These are phyloP conservation scores for Sthenelais limicola DNA, from an alignment of 2,888 invertebrate species.

Conservation along the genomic window DNA sequence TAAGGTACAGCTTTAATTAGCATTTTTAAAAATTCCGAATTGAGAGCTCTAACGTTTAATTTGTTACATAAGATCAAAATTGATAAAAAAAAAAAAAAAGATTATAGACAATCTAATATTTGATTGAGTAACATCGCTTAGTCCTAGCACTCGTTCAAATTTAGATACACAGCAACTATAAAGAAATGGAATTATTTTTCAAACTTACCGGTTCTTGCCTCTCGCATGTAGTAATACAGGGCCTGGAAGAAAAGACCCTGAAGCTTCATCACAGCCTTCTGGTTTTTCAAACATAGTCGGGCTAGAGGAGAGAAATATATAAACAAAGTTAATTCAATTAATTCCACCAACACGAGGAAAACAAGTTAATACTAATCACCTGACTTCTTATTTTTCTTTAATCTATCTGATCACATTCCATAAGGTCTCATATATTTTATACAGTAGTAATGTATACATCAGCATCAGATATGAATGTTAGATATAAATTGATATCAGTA, in stretches of 20 bases:
- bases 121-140: no score
- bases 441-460: no score
- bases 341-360: not conserved
- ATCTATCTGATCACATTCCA: no score
- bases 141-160: no score
- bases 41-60: no score
- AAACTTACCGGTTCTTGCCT: slow-evolving; percentile 57
- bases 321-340: not conserved
- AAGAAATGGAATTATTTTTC: not conserved
- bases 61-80: no score
- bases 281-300: slow-evolving; percentile 60
- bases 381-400: not conserved
- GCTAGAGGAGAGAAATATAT: slow-evolving; percentile 54
- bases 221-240: slow-evolving; percentile 61
- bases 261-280: slow-evolving; percentile 62
- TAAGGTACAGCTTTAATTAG: no score
- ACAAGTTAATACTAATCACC: not conserved
- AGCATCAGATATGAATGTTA: not conserved
- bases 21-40: no score
- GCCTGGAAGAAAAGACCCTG: slow-evolving; percentile 67
- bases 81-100: not conserved
- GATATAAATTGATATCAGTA: not conserved
- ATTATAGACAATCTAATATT: not conserved
- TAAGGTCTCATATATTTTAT: no score
- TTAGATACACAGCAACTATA: not conserved